phyloP scores from a whole-genome alignment of 2,797 vertebrate species.

The Sarcoramphus papa region DNA sequence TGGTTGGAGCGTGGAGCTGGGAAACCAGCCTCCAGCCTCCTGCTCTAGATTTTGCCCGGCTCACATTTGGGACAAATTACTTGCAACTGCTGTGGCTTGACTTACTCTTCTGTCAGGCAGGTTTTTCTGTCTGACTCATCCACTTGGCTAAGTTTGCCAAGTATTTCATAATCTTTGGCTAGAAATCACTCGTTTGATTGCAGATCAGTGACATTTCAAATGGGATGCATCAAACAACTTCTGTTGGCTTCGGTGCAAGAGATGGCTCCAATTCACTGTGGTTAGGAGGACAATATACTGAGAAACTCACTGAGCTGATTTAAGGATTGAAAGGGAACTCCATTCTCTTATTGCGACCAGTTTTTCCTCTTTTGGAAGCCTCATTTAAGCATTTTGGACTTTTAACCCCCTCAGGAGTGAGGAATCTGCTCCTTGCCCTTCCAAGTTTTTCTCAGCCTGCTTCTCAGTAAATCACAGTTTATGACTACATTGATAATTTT shows the following conservation, averaged over 20 bases:
- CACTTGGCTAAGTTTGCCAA: background rate
- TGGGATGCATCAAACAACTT: background rate
- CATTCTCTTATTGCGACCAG: background rate
- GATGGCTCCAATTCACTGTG: background rate
- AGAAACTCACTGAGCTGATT: background rate
- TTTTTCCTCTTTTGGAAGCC: background rate
- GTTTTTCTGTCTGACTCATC: slow-evolving; percentile 40
- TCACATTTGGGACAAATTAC: slow-evolving; percentile 54
- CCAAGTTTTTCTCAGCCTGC: background rate
- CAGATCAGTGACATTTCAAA: background rate
- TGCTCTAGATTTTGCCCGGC: background rate
- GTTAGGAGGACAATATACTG: background rate
- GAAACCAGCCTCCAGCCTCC: slow-evolving; percentile 8
- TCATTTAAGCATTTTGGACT: background rate
- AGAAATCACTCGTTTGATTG: background rate
- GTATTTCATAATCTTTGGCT: slow-evolving; percentile 1
- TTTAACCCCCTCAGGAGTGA: background rate
- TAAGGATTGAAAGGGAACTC: background rate
- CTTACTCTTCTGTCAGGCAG: slow-evolving; percentile 4
- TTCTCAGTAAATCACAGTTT: background rate
- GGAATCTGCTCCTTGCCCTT: background rate
- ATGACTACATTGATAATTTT: background rate
- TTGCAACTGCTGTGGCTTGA: slow-evolving; percentile 35
- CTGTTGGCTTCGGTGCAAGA: background rate
- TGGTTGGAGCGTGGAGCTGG: background rate